Conservation (phyloP, 35 echinoderm and acorn worm species). For the Anneissia japonica region DNA sequence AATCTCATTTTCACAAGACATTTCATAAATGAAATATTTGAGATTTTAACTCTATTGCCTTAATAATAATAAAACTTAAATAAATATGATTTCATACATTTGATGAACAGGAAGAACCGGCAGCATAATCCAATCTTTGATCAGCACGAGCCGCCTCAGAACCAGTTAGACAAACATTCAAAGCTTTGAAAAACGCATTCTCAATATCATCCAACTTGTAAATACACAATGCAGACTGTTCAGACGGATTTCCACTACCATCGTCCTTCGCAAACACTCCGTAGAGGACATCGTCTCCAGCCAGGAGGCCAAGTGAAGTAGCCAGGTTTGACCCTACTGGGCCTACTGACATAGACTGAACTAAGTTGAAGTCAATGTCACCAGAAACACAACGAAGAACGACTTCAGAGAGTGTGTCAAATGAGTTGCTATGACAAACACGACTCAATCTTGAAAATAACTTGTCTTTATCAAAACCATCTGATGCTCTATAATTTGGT, state of each 20-base stretch:
- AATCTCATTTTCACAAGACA: no score
- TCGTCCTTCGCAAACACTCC: slow-evolving; percentile 23
- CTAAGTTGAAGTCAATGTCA: slow-evolving; percentile 4
- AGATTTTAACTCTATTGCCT: no score
- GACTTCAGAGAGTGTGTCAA: neutral
- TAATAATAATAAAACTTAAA: no score
- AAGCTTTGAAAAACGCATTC: slow-evolving; percentile 9
- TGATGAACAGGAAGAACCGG: neutral
- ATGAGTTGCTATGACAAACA: neutral
- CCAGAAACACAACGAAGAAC: neutral
- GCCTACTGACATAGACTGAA: slow-evolving; percentile 13
- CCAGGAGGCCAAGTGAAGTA: slow-evolving; percentile 5
- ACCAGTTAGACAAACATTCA: neutral
- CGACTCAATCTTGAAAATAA: neutral
- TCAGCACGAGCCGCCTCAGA: neutral
- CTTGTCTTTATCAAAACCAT: neutral
- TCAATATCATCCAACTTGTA: slow-evolving; percentile 27
- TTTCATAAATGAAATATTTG: no score
- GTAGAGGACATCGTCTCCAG: slow-evolving; percentile 10
- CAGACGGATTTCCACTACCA: neutral
- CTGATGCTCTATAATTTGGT: no score
- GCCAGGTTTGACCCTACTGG: slow-evolving; percentile 16
- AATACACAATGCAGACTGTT: slow-evolving; percentile 31
- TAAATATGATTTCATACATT: no score
- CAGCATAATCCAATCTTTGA: neutral